Conservation (phyloP, 2,797 vertebrate genomes). For the Tolypeutes matacus region DNA sequence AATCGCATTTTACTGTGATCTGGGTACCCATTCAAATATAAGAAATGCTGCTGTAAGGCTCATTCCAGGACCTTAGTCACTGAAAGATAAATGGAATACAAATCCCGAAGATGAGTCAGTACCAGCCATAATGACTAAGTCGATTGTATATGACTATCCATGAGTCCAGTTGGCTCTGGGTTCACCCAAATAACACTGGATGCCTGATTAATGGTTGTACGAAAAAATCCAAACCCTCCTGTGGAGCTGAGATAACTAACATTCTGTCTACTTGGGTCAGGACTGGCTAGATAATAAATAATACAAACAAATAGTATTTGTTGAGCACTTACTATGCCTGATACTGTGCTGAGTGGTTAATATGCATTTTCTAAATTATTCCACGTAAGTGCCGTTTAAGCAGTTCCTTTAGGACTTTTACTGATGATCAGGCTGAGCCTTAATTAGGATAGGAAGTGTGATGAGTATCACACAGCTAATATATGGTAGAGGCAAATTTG, state of each 20-base stretch:
- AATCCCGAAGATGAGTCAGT: not conserved
- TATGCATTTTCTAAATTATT: not conserved
- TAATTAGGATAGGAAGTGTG: not conserved
- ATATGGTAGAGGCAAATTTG: not conserved
- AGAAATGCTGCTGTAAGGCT: no score
- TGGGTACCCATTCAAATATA: not conserved
- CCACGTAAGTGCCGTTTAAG: not conserved
- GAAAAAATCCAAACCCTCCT: not conserved
- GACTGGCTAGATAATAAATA: no score
- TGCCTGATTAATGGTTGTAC: not conserved
- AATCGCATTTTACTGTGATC: not conserved
- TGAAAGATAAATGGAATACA: not conserved
- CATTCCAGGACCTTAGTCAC: not conserved
- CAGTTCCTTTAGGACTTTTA: not conserved
- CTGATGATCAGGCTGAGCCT: not conserved
- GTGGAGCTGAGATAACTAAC: not conserved
- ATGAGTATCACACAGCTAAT: not conserved
- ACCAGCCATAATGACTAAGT: not conserved
- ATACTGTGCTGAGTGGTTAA: not conserved
- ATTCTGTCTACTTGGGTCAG: no score
- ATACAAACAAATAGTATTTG: not conserved
- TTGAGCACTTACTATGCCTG: not conserved
- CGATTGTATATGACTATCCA: not conserved
- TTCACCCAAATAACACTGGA: not conserved
- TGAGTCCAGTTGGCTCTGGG: rapidly evolving